Conservation (phyloP, 2,888 invertebrate genomes). For the Spisula subtruncata region DNA sequence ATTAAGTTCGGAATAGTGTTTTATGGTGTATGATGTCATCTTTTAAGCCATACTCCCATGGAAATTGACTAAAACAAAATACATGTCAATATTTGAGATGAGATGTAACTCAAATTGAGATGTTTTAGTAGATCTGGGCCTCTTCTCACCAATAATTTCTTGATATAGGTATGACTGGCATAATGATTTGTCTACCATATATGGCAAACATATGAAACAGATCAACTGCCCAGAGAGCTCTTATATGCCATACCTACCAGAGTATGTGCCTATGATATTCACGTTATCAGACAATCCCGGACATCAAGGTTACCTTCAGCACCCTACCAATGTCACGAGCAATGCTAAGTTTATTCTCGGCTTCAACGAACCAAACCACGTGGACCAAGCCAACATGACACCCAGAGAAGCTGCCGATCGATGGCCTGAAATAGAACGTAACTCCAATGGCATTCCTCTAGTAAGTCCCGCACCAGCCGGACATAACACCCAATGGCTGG, state of each 20-base stretch:
- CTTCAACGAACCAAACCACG: slow-evolving; percentile 50
- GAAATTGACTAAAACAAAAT: neutral
- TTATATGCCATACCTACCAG: neutral
- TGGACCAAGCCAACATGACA: slow-evolving; percentile 51
- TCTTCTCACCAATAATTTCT: neutral
- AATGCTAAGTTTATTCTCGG: slow-evolving; percentile 52
- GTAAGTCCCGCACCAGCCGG: slow-evolving; percentile 73
- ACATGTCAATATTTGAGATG: no score
- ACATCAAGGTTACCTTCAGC: slow-evolving; percentile 8
- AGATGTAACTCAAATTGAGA: no score
- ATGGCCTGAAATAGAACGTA: slow-evolving; percentile 62
- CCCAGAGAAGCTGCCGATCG: slow-evolving; percentile 53
- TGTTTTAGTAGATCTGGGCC: neutral
- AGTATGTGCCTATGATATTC: slow-evolving; percentile 53
- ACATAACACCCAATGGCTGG: slow-evolving; percentile 65
- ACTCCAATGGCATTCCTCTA: slow-evolving; percentile 62
- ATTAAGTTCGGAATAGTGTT: neutral
- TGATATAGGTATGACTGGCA: slow-evolving; percentile 46
- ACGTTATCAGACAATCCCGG: slow-evolving; percentile 6
- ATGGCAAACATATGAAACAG: slow-evolving; percentile 22
- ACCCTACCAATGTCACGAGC: neutral
- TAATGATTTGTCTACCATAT: neutral
- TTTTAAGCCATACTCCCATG: neutral
- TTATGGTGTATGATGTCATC: neutral
- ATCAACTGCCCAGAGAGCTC: neutral